A percentile compares a stretch with the other conserved stretches of the same genome.
Conservation (phyloP, 2,113 vertebrate species). For the Pipa parva region DNA sequence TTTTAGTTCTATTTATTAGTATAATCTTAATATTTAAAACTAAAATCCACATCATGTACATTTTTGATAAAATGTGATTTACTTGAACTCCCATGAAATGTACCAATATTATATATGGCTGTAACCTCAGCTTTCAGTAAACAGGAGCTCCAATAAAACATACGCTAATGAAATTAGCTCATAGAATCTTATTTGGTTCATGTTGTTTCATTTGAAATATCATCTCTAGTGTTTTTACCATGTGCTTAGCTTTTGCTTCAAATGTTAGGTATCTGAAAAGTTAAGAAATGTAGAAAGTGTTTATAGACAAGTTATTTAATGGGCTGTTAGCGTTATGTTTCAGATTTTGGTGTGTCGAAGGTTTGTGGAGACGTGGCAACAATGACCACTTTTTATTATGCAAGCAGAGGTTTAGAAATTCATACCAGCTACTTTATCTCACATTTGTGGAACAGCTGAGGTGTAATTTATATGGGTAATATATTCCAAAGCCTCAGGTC, state of each 20-base stretch:
- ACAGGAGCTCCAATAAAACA: conserved; percentile 23
- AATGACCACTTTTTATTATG: conserved; percentile 36
- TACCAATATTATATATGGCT: too few relatives aligned
- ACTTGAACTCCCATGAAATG: too few relatives aligned
- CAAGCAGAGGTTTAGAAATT: conserved; percentile 35
- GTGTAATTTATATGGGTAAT: conserved; percentile 41
- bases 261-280: conserved; percentile 36
- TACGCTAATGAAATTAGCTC: conserved; percentile 24
- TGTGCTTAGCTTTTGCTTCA: neutral
- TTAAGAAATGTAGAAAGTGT: conserved; percentile 42
- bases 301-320: conserved; percentile 42
- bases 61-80: too few relatives aligned
- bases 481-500: conserved; percentile 34
- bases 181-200: conserved; percentile 27
- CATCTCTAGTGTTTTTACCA: neutral
- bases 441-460: conserved; percentile 40
- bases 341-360: conserved; percentile 40
- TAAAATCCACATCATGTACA: too few relatives aligned
- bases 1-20: too few relatives aligned
- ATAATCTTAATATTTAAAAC: too few relatives aligned
- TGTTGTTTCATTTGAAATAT: conserved; percentile 20
- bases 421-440: conserved; percentile 37
- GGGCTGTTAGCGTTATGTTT: conserved; percentile 42
- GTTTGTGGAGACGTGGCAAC: conserved; percentile 38
- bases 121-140: conserved; percentile 13